These are phyloP conservation scores for Sebastes vulpes DNA, from an alignment of 2,797 vertebrate species.

Conservation along the genomic window DNA sequence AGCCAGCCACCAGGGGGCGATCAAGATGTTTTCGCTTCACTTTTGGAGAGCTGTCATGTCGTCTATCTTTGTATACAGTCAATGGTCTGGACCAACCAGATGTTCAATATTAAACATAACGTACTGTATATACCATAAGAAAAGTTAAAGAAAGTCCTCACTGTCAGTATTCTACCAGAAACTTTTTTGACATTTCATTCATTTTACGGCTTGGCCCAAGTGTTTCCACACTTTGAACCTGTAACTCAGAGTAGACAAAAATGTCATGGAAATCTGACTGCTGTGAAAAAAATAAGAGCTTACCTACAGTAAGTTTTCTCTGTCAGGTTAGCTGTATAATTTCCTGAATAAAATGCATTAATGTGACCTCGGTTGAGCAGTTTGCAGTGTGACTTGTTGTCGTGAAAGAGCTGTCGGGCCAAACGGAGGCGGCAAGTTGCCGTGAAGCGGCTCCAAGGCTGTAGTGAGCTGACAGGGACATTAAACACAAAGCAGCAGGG, in stretches of 20 bases:
- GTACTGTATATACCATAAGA: not conserved
- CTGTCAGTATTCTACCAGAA: not conserved
- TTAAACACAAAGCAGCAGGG: slow-evolving; percentile 55
- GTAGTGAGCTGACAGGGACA: slow-evolving; percentile 41
- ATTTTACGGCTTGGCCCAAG: not conserved
- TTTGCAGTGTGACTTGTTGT: slow-evolving; percentile 10
- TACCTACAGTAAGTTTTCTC: not conserved
- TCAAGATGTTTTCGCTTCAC: too few species aligned
- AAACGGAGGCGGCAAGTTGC: slow-evolving; percentile 3
- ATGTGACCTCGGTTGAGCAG: slow-evolving; percentile 16
- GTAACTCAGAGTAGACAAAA: not conserved
- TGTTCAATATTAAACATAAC: not conserved
- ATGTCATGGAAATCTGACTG: not conserved
- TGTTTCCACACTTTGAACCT: not conserved
- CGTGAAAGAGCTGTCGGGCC: slow-evolving; percentile 11
- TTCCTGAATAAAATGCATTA: slow-evolving; percentile 23
- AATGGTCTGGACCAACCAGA: too few species aligned
- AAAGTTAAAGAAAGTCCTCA: not conserved
- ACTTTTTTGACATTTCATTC: not conserved
- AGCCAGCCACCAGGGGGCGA: too few species aligned
- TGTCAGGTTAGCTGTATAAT: not conserved
- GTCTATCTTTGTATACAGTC: too few species aligned
- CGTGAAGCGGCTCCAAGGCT: slow-evolving; percentile 41
- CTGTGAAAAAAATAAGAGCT: not conserved
- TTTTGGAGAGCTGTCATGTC: too few species aligned